phyloP scores from a whole-genome alignment of 2,888 invertebrate genomes.

The Cataglyphis livida region DNA sequence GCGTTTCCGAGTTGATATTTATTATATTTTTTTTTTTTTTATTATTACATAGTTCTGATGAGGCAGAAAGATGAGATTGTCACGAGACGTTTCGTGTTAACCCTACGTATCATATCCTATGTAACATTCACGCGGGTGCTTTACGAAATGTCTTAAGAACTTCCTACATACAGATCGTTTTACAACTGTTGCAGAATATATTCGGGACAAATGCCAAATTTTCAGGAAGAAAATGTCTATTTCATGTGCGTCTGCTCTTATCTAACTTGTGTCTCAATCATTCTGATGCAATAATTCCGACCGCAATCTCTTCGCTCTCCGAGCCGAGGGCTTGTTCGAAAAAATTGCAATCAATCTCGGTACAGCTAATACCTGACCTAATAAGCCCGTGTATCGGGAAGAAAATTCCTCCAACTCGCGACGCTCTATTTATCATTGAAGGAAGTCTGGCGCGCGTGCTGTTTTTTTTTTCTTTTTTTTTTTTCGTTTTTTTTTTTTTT shows the following conservation, averaged over 20 bases:
- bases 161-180: not conserved
- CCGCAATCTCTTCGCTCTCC: not conserved
- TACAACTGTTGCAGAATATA: not conserved
- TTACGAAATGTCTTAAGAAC: not conserved
- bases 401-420: slow-evolving; percentile 20
- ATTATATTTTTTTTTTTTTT: not conserved
- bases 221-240: not conserved
- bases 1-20: not conserved
- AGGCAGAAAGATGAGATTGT: not conserved
- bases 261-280: not conserved
- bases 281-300: not conserved
- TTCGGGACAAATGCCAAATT: slow-evolving; percentile 14
- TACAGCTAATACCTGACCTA: slow-evolving; percentile 20
- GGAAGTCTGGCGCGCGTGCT: not conserved
- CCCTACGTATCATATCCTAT: not conserved
- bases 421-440: slow-evolving; percentile 20
- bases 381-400: not conserved
- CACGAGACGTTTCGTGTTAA: not conserved
- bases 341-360: slow-evolving; percentile 6
- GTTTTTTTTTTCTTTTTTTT: slow-evolving; percentile 10
- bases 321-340: not conserved
- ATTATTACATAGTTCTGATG: not conserved
- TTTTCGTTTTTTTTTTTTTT: slow-evolving; percentile 35
- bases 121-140: not conserved
- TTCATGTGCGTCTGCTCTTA: not conserved